These are phyloP conservation scores for Cyprinella venusta DNA, from an alignment of 2,797 vertebrate species.

Conservation along the genomic window DNA sequence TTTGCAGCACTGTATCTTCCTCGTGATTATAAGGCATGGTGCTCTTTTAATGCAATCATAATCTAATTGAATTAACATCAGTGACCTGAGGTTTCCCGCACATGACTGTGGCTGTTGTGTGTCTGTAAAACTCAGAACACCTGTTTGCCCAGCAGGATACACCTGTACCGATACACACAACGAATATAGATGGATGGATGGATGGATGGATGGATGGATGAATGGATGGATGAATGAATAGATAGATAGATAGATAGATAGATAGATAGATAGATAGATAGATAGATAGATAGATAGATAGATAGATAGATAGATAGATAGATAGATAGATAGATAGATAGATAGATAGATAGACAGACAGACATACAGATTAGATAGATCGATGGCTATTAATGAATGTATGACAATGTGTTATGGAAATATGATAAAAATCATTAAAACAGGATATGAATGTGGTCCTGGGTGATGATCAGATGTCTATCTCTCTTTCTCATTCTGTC, in stretches of 20 bases:
- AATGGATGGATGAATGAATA: accelerated
- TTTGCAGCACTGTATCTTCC: background rate
- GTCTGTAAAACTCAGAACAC: slow-evolving; percentile 33
- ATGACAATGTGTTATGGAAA: background rate
- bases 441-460: background rate
- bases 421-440: slow-evolving; percentile 28
- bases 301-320: accelerated
- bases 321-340: background rate
- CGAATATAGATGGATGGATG: background rate
- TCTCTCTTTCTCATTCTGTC: slow-evolving; percentile 51
- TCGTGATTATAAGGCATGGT: background rate
- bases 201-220: background rate
- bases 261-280: accelerated
- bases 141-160: slow-evolving; percentile 33
- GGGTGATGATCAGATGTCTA: slow-evolving; percentile 23
- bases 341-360: background rate
- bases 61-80: slow-evolving; percentile 14
- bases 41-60: slow-evolving; percentile 29
- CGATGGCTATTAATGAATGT: background rate
- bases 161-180: slow-evolving; percentile 2
- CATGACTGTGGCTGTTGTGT: slow-evolving; percentile 22
- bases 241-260: background rate
- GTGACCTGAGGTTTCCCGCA: slow-evolving; percentile 32
- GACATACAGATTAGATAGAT: background rate
- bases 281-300: accelerated